Evolutionary conservation across 2,797 vertebrate genomes (phyloP), one percentile per base, ranked within the genome.

Genomic region (Spea hammondii): DNA sequence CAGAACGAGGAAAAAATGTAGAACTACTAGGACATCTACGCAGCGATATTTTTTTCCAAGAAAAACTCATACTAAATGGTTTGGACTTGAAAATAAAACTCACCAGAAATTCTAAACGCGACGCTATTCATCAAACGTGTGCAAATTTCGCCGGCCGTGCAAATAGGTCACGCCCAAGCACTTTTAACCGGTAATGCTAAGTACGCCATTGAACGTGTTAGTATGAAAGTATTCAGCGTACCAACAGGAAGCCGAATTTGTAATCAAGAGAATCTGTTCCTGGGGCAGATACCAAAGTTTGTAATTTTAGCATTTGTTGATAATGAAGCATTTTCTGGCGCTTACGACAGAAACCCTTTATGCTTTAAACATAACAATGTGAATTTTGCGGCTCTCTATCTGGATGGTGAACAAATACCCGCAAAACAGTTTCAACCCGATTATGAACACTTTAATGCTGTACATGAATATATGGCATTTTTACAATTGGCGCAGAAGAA

Each of bases 81-180:
- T 10, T 68, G 17, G 53, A 69, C 50, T 17, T 69, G 5, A 76
- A 60, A 44, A 76, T 69, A 11, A 70, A 51, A 49, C 11, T 76
- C 1, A 13, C 70, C 65, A 48, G 54, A 76, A 77, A 70, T 70
- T 11, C 14, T 46, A 9, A 13, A 60, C 5, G 74, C 65, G 3
- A n/a, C 65, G 4, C 74, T 76, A 8, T 76, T 55, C 49, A 53
- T 67, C 0, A 48, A 78, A 72, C 72, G n/a, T n/a, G 55, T 75
- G 0, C 50, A 75, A 11, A 32, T 70, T 0, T 64, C 57, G 1
- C 13, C 65, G 3, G 57, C 49, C 4, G 44, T 75, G 9, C 6
- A 7, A 4, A 53, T 77, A 44, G n/a, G 65, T 3, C 50, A 75
- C n/a, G n/a, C 9, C 1, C 59, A 62, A 70, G 49, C 6, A 0